Percentiles rank a stretch among this genome's conserved stretches.
These are phyloP conservation scores for Barnardius zonarius DNA, from an alignment of 2,113 vertebrate species.

Conservation along the genomic window DNA sequence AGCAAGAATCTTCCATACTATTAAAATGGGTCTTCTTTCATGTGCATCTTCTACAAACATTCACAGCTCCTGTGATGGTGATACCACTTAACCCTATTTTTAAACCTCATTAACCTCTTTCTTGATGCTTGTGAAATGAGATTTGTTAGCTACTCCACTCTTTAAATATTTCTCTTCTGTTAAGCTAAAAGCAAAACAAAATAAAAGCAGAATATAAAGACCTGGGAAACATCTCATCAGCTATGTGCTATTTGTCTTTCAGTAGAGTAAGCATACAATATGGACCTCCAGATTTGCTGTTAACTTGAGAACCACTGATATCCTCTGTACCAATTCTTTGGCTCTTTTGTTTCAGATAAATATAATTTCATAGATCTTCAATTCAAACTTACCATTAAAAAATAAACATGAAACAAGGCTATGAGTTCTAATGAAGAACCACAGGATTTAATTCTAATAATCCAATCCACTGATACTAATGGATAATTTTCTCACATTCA, in stretches of 20 bases:
- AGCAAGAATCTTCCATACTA: constrained; percentile 41
- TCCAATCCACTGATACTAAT: neutral
- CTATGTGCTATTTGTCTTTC: neutral
- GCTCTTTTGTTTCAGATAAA: neutral
- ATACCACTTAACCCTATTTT: constrained; percentile 61
- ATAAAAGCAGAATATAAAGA: constrained; percentile 44
- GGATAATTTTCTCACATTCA: neutral
- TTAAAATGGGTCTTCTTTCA: constrained; percentile 56
- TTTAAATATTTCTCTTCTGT: constrained; percentile 53
- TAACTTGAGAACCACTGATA: neutral
- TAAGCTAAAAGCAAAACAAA: constrained; percentile 45
- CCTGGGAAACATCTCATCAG: constrained; percentile 25
- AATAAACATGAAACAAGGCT: neutral
- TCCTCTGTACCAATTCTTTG: neutral
- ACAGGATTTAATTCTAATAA: neutral
- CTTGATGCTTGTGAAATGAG: constrained; percentile 63
- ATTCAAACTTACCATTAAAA: neutral
- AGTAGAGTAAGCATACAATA: neutral
- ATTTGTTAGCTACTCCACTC: constrained; percentile 34
- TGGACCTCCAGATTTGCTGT: neutral
- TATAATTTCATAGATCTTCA: neutral
- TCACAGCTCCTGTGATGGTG: constrained; percentile 47
- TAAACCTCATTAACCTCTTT: constrained; percentile 66
- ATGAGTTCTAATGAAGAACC: neutral
- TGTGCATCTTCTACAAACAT: constrained; percentile 57